Conservation (phyloP, 2,888 invertebrate species). For the Scelioninae gen. 1 region DNA sequence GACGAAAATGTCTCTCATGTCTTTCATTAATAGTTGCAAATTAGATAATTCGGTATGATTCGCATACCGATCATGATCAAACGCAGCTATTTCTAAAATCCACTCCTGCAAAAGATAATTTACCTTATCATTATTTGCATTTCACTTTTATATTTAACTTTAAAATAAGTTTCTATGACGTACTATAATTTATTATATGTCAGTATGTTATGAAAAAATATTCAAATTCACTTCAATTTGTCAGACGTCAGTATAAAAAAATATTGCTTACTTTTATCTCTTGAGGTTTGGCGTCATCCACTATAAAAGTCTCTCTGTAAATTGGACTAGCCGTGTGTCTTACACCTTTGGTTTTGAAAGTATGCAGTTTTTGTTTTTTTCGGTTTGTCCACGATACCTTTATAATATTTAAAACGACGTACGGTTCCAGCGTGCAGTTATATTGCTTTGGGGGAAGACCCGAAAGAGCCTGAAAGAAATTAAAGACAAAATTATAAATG, state of each 20-base stretch:
- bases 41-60: constrained; percentile 85
- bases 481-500: too few species aligned
- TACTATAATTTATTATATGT: constrained; percentile 44
- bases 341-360: constrained; percentile 82
- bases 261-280: constrained; percentile 81
- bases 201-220: constrained; percentile 27
- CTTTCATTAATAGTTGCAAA: constrained; percentile 83
- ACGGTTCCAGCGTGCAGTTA: constrained; percentile 83
- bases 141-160: background rate
- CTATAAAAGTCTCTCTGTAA: constrained; percentile 84
- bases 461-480: constrained; percentile 81
- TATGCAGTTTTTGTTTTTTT: constrained; percentile 81
- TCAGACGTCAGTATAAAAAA: constrained; percentile 39
- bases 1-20: constrained; percentile 82
- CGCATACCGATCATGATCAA: constrained; percentile 85
- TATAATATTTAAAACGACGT: constrained; percentile 80
- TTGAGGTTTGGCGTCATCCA: constrained; percentile 80
- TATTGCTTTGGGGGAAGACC: constrained; percentile 85
- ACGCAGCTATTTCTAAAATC: constrained; percentile 83
- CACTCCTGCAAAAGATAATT: constrained; percentile 81
- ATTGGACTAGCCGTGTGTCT: constrained; percentile 83
- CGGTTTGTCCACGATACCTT: constrained; percentile 81
- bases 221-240: constrained; percentile 35
- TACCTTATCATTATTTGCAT: background rate
- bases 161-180: background rate